Evolutionary conservation across 2,113 vertebrate genomes (phyloP), one percentile per base, ranked within the genome.

Genomic region (Accipiter virgatus): DNA sequence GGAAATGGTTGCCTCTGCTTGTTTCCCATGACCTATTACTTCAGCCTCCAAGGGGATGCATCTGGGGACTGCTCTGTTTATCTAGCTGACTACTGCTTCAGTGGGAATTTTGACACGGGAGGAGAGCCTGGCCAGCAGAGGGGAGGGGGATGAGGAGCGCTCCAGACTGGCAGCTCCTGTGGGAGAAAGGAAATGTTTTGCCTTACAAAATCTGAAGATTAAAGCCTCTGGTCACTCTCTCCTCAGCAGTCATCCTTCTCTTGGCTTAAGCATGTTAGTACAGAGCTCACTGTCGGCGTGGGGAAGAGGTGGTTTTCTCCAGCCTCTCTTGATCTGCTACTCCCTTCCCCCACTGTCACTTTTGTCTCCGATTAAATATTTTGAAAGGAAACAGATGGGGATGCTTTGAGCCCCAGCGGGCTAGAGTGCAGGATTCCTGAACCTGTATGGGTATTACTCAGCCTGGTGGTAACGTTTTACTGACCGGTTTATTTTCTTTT

Each of bases 21-120:
- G 53, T 94, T 93, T 96, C 92, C 96, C 95, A 96, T 97, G 96
- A 97, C 92, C 96, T 93, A 86, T 95, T 90, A 91, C 83, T 95
- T 85, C 82, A 92, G 92, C 72, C 92, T 96, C 83, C 42, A 36
- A 93, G 81, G 93, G 85, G 87, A 96, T 92, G 88, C 88, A 88
- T 89, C 96, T 96, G 82, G 78, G 88, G 92, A 91, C 55, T 78
- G 82, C 79, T 88, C 56, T 96, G 92, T 98, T 97, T 97, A 92
- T 97, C 96, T 96, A 87, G 82, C 94, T 82, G 62, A 81, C 94
- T 95, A 81, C 89, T 91, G 94, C 94, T 96, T 90, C 85, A 82
- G 52, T 92, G 91, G 94, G 91, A 92, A 95, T 95, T 95, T 86
- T 93, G 89, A 95, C 93, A 93, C 9, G 1, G 80, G 79, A 92